Conservation (phyloP, 2,113 vertebrate genomes). For the Daboia siamensis region DNA sequence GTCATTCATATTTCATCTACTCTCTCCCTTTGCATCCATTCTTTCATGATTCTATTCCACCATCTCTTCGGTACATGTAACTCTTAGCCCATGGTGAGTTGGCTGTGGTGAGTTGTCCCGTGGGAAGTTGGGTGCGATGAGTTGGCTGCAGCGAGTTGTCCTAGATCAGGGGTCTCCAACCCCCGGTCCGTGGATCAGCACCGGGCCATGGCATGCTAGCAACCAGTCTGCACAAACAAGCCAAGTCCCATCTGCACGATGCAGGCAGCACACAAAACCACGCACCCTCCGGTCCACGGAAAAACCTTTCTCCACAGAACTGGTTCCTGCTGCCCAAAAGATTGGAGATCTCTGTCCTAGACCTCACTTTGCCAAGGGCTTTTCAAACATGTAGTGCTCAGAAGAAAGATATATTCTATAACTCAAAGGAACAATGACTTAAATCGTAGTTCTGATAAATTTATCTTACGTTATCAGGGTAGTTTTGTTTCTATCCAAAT, state of each 20-base stretch:
- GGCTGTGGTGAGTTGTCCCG: not conserved
- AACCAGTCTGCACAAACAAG: no score
- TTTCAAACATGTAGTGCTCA: not conserved
- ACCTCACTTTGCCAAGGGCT: not conserved
- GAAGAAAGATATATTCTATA: not conserved
- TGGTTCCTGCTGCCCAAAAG: no score
- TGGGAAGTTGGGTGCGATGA: not conserved
- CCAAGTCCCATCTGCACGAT: no score
- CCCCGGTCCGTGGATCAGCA: no score
- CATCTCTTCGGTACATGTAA: not conserved
- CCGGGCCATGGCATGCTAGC: no score
- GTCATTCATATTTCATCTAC: not conserved
- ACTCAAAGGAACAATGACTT: not conserved
- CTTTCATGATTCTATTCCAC: not conserved
- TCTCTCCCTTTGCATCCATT: not conserved
- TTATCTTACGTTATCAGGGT: not conserved
- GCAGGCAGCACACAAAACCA: no score
- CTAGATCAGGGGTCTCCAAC: not conserved
- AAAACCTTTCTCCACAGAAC: no score
- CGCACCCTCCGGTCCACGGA: no score
- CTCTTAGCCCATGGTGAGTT: not conserved
- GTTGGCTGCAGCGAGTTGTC: no score
- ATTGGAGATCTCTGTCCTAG: not conserved
- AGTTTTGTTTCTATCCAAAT: not conserved
- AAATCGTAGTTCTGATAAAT: not conserved